Evolutionary conservation across 2,113 vertebrate genomes (phyloP).

Genomic region (Indri indri): DNA sequence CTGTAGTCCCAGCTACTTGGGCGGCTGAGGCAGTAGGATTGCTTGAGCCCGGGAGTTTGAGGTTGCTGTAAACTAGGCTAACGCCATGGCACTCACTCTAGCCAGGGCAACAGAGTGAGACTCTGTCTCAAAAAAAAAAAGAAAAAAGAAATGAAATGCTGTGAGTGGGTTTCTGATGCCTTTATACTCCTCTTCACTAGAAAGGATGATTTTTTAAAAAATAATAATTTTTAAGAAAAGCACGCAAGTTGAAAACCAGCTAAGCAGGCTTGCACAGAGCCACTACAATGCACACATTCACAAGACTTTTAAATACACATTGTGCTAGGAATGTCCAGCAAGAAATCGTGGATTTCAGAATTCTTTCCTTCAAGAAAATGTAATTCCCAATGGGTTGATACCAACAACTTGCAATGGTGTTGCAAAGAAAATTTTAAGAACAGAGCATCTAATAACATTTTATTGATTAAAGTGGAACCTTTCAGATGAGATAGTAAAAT

Average conservation of each 20-base stretch:
- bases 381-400: background rate
- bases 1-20: too few species aligned
- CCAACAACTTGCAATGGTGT: background rate
- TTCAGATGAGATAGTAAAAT: background rate
- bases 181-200: background rate
- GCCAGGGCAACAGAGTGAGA: too few species aligned
- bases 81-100: too few species aligned
- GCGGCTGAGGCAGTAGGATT: too few species aligned
- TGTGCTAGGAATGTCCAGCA: background rate
- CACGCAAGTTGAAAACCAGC: constrained; percentile 17
- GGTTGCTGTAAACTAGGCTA: too few species aligned
- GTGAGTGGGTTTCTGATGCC: background rate
- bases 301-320: background rate
- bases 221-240: background rate
- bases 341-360: background rate
- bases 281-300: background rate
- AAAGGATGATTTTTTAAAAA: background rate
- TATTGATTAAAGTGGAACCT: background rate
- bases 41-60: too few species aligned
- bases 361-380: constrained; percentile 4
- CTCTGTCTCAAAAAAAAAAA: too few species aligned
- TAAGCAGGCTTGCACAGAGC: background rate
- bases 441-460: background rate
- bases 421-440: background rate
- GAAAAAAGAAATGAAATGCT: background rate